phyloP scores from a whole-genome alignment of 2,888 invertebrate species.

The Macrosiphum euphorbiae region DNA sequence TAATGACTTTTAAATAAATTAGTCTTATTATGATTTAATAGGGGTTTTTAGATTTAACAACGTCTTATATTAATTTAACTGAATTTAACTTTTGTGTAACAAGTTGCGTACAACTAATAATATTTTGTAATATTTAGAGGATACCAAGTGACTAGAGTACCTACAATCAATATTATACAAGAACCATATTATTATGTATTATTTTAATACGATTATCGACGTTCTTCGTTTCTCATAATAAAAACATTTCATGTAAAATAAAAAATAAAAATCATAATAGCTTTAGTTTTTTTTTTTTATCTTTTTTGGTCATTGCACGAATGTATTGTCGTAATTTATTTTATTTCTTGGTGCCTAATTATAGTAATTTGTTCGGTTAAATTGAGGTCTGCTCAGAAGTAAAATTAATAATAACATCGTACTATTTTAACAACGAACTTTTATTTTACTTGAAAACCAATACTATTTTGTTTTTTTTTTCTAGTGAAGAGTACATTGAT shows the following conservation, averaged over 20 bases:
- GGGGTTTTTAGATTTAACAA: neutral
- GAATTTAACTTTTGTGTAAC: neutral
- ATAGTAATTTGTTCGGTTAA: too few species aligned
- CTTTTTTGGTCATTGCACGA: neutral
- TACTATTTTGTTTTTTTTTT: conserved; percentile 16
- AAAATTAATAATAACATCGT: neutral
- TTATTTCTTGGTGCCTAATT: neutral
- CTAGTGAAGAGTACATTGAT: conserved; percentile 72
- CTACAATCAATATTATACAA: neutral
- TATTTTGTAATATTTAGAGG: neutral
- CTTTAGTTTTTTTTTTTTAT: neutral
- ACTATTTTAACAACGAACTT: neutral
- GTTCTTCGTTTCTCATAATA: neutral
- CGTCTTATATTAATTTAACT: neutral
- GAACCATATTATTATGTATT: neutral
- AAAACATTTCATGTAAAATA: neutral
- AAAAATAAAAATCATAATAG: neutral
- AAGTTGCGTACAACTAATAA: neutral
- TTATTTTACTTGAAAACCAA: neutral
- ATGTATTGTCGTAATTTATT: neutral
- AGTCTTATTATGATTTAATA: neutral
- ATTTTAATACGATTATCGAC: neutral
- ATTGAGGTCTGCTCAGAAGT: neutral
- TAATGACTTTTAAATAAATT: neutral
- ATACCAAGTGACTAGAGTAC: neutral